Evolutionary conservation across 2,113 vertebrate species (phyloP).

Genomic region (Amphilophus citrinellus): DNA sequence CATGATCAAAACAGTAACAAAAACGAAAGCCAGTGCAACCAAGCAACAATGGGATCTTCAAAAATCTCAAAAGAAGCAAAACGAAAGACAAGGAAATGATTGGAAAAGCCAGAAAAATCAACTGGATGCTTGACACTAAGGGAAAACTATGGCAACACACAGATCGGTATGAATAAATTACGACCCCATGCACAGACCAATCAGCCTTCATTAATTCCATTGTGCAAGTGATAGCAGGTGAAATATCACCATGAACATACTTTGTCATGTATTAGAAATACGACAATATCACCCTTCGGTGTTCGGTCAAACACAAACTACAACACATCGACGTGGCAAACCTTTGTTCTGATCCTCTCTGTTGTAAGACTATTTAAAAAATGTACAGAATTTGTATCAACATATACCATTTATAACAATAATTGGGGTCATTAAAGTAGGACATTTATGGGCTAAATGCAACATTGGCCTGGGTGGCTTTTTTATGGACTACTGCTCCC

Average conservation of each 20-base stretch:
- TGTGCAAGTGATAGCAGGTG: conserved; percentile 31
- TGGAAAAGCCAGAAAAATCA: conserved; percentile 18
- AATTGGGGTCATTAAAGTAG: conserved; percentile 71
- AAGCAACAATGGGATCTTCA: conserved; percentile 44
- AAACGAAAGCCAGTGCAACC: conserved; percentile 64
- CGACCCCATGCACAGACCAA: conserved; percentile 4
- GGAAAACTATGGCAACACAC: conserved; percentile 27
- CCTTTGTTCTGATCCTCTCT: conserved; percentile 37
- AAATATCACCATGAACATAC: conserved; percentile 35
- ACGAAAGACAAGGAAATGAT: neutral
- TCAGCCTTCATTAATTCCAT: conserved; percentile 37
- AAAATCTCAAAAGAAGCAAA: conserved; percentile 35
- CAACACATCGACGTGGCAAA: conserved; percentile 24
- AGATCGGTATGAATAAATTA: conserved; percentile 25
- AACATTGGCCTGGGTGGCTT: conserved; percentile 58
- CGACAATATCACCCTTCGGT: neutral
- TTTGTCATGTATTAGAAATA: conserved; percentile 9
- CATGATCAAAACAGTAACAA: conserved; percentile 64
- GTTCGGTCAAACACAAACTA: conserved; percentile 11
- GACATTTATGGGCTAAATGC: conserved; percentile 74
- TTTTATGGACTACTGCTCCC: conserved; percentile 79
- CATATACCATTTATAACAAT: conserved; percentile 69
- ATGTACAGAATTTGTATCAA: conserved; percentile 58
- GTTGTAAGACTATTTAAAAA: conserved; percentile 38
- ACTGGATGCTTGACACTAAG: conserved; percentile 40